Percentiles rank a stretch among this genome's conserved stretches.
phyloP scores from a whole-genome alignment of 2,113 vertebrate species.

The Limanda limanda region DNA sequence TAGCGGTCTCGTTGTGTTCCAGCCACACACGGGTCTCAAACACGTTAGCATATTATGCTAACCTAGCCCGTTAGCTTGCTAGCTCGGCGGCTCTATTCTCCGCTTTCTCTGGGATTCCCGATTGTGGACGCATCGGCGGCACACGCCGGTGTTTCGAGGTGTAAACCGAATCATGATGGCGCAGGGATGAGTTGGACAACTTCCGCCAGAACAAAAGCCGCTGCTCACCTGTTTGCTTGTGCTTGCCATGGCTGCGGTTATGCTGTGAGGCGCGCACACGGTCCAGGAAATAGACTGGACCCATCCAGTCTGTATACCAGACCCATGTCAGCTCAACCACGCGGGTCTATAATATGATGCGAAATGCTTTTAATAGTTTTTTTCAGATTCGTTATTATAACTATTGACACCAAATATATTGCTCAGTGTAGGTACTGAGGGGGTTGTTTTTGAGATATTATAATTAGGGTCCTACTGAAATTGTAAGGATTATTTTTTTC shows the following conservation, averaged over 20 bases:
- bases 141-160: background rate
- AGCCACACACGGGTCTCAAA: background rate
- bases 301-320: background rate
- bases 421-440: too few relatives aligned
- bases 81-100: background rate
- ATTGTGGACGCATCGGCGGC: fast-evolving
- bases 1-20: background rate
- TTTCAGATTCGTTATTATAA: too few relatives aligned
- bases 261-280: background rate
- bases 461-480: too few relatives aligned
- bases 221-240: constrained; percentile 93
- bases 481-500: too few relatives aligned
- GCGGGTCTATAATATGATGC: too few relatives aligned
- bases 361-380: too few relatives aligned
- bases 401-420: too few relatives aligned
- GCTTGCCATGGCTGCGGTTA: constrained; percentile 87
- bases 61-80: constrained; percentile 29
- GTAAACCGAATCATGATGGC: fast-evolving
- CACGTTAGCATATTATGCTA: constrained; percentile 66
- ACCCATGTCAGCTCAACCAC: too few relatives aligned
- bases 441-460: too few relatives aligned
- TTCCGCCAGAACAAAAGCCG: background rate
- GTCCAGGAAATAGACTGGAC: background rate
- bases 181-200: background rate
- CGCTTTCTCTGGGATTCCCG: background rate